Percentiles rank a stretch among this genome's conserved stretches.
Conservation (phyloP, 2,113 vertebrate species). For the Platysteira castanea region DNA sequence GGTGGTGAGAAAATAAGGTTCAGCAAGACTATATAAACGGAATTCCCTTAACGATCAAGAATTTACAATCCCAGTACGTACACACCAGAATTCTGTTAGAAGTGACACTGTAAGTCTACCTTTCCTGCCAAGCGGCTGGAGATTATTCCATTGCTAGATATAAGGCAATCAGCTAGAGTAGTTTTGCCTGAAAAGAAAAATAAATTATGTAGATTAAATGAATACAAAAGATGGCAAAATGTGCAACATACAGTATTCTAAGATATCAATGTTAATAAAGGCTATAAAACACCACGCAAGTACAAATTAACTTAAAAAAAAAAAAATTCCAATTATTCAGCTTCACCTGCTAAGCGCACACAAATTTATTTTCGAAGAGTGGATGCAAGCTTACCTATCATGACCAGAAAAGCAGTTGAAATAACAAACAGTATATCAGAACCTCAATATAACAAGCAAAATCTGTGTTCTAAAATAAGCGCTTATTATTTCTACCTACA, state of each 20-base stretch:
- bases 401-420: neutral
- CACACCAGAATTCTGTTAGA: neutral
- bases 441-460: neutral
- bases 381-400: neutral
- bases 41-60: neutral
- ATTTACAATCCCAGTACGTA: neutral
- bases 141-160: constrained; percentile 96
- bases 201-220: neutral
- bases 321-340: rapidly evolving
- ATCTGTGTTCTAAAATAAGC: rapidly evolving
- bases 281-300: neutral
- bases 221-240: neutral
- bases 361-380: neutral
- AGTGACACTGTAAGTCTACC: constrained; percentile 67
- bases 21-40: neutral
- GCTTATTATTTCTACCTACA: neutral
- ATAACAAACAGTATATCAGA: neutral
- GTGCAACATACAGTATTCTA: rapidly evolving
- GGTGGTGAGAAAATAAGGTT: rapidly evolving
- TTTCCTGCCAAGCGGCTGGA: constrained; percentile 92
- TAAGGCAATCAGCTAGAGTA: constrained; percentile 91
- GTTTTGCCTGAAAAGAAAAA: constrained; percentile 86
- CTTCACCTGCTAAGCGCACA: neutral
- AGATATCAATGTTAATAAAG: neutral
- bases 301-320: neutral